Evolutionary conservation across 1,140 invertebrate species (phyloP), one percentile per base, ranked within the genome.

Genomic region (Charaxes varanes): DNA sequence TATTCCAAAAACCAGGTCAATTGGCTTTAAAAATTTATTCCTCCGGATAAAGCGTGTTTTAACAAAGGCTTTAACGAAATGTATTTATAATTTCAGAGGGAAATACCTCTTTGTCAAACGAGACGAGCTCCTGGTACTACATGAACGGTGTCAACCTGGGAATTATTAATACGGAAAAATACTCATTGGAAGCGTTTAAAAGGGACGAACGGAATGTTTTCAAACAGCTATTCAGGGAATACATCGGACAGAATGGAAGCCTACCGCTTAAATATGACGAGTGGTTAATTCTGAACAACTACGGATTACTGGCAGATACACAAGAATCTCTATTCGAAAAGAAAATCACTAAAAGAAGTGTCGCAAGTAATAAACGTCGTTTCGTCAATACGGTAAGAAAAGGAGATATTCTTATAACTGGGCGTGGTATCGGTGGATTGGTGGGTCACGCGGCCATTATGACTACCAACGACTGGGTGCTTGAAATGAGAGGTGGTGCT

Each of bases 151-250:
- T 78, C 44, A 53, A 61, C 11, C 31, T 60, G 45, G 63, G 62
- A 42, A 73, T 76, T 60, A 78, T 78, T 18, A 62, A 71, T 60
- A 53, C 42, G 3, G 49, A 68, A 53, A 74, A 74, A 56, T 78
- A 78, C 47, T 28, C 61, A 8, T 62, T 64, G 8, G 32, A 58
- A 47, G 37, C 53, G 13, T 74, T 78, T 31, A 36, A 35, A 18
- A 62, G 30, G 33, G 57, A 73, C 40, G 63, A 72, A 30, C 31
- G 36, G 47, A 53, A 55, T 21, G 43, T 71, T 40, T 74, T 69
- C 30, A 62, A 52, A 53, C 47, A 53, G 17, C 40, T 63, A 28
- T 73, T 63, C 28, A 23, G 33, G 11, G 57, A 73, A 42, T 68
- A 64, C 19, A 30, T 33, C 6, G 27, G 41, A 18, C 21, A 52